phyloP scores from a whole-genome alignment of 2,797 vertebrate genomes.

The Eulemur coronatus region DNA sequence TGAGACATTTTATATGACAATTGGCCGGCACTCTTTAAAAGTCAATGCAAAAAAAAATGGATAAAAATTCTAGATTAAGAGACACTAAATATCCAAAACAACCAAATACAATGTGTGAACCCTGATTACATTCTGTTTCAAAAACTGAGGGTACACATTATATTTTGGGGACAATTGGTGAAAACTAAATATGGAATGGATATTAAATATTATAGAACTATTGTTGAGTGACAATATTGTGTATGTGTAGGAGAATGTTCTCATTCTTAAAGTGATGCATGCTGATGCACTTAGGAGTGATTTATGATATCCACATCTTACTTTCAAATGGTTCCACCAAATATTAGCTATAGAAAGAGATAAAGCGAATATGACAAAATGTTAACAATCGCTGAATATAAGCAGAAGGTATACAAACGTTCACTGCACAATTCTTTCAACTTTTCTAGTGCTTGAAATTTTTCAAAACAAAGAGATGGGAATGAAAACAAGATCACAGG shows the following conservation, averaged over 20 bases:
- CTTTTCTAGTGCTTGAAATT: neutral
- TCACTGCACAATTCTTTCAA: neutral
- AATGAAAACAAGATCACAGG: neutral
- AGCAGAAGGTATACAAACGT: neutral
- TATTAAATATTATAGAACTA: neutral
- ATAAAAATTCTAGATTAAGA: neutral
- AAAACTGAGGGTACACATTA: neutral
- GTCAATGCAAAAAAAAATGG: neutral
- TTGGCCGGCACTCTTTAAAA: neutral
- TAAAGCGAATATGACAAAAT: neutral
- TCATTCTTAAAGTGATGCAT: neutral
- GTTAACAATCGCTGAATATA: neutral
- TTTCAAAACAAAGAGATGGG: neutral
- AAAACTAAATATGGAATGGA: neutral
- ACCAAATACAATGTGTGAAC: neutral
- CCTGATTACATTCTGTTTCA: neutral
- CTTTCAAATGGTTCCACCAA: neutral
- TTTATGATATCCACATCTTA: neutral
- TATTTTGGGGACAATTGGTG: neutral
- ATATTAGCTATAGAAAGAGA: neutral
- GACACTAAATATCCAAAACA: neutral
- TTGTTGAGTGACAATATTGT: neutral
- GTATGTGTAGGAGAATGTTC: neutral
- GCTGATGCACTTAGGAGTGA: neutral
- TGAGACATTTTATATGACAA: neutral